Base-by-base conservation (phyloP, 1,140 invertebrate species). In the Drusus annulatus region DNA sequence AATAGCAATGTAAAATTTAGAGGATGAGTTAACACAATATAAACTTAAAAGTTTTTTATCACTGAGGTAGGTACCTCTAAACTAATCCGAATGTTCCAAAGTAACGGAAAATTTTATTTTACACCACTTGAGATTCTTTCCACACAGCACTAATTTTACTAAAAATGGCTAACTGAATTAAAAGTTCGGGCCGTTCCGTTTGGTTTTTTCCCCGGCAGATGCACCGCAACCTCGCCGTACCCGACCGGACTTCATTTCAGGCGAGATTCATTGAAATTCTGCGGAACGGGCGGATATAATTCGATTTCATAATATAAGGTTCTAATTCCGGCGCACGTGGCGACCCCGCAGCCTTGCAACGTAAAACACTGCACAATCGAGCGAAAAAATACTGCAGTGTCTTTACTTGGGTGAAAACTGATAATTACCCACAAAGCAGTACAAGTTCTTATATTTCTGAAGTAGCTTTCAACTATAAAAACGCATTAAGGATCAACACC, bases 291-390 rank as follows among this genome's bases (percentile, higher is more conserved):
- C 78, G 76, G 50, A 76, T 78, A 78, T 81, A 81, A 81, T 81
- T 81, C 80, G 80, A 81, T 81, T 81, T 75, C 68, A 78, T 78
- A 81, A 81, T 78, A 81, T 78, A 81, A 78, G 74, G 80, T 81
- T 81, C 80, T 81, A 73, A 77, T 81, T 81, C 58, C 63, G 52
- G 10, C 4, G 62, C 17, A 77, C 80, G 80, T 78, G 76, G 45
- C 15, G 10, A 19, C 54, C 52, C 56, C 15, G 51, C n/a, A 68
- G 50, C 76, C 31, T 50, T 50, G 17, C 25, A 62, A 36, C 23
- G 21, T 19, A 60, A 45, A 63, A 50, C 28, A 45, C 28, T 68
- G 63, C 63, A 68, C 63, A 45, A 45, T 45, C 36, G 36, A 7
- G 36, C 36, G 36, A 45, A 45, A 36, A 45, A 45, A 45, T 45